A percentile compares a stretch with the other conserved stretches of the same genome.
phyloP scores from a whole-genome alignment of 2,797 vertebrate genomes.

The Numenius phaeopus region DNA sequence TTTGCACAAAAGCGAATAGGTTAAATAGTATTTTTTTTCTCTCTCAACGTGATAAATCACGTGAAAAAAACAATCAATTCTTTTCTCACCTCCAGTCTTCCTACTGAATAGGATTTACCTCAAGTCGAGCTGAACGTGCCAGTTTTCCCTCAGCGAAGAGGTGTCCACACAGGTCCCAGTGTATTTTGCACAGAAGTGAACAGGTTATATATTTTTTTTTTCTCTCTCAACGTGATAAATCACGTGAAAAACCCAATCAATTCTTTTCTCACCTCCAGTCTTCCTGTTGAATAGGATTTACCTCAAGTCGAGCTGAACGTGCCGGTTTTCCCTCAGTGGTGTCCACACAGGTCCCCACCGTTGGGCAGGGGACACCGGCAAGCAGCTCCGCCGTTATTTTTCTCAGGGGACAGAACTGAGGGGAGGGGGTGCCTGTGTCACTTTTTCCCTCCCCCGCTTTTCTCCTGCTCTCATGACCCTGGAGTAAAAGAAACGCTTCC shows the following conservation, averaged over 20 bases:
- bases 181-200: background rate
- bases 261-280: background rate
- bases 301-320: accelerated
- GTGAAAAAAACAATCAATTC: accelerated
- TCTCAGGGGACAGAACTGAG: accelerated
- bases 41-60: too few species aligned
- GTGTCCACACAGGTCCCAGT: too few species aligned
- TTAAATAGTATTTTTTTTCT: background rate
- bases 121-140: accelerated
- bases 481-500: accelerated
- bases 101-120: background rate
- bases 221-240: too few species aligned
- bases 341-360: accelerated
- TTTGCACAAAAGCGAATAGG: background rate
- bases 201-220: background rate
- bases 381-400: accelerated
- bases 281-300: too few species aligned
- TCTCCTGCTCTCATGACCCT: background rate
- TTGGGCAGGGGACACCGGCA: accelerated
- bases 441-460: too few species aligned
- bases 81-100: background rate
- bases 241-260: accelerated
- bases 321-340: accelerated
- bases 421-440: too few species aligned
- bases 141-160: too few species aligned